phyloP scores from a whole-genome alignment of 2,113 vertebrate species.

The Cyanistes caeruleus region DNA sequence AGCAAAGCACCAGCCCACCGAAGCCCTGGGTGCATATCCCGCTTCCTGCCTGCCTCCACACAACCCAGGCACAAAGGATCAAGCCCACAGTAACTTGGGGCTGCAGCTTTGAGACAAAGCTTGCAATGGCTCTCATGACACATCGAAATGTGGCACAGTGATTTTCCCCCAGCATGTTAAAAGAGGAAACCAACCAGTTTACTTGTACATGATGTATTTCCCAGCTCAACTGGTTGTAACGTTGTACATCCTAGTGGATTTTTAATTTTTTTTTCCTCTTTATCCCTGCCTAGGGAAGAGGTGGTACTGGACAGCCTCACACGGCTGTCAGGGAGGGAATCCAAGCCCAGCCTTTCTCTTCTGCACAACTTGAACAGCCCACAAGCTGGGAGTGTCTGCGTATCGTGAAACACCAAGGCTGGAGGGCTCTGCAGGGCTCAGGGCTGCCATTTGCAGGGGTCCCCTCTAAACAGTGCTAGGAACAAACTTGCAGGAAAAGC shows the following conservation, averaged over 20 bases:
- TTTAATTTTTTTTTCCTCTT: fast-evolving
- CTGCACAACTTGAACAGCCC: background rate
- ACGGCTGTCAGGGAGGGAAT: fast-evolving
- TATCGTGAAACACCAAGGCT: background rate
- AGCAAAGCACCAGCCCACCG: background rate
- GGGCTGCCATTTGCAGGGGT: background rate
- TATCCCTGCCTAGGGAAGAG: background rate
- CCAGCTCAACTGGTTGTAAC: background rate
- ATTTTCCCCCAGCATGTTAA: background rate
- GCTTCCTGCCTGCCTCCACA: background rate
- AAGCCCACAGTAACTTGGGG: background rate
- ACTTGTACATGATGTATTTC: background rate
- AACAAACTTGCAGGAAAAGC: background rate
- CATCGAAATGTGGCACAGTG: background rate
- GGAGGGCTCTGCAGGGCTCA: background rate
- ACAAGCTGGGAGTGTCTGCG: background rate
- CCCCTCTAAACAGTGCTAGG: background rate
- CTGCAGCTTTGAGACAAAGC: background rate
- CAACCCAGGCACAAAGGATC: fast-evolving
- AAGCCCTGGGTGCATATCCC: fast-evolving
- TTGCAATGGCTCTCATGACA: background rate
- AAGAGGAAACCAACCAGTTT: background rate
- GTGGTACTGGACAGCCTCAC: background rate
- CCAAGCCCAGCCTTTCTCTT: background rate
- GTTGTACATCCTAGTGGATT: background rate